A percentile compares a stretch with the other conserved stretches of the same genome.
These are phyloP conservation scores for Tetraodon nigroviridis DNA, from an alignment of 2,113 vertebrate species.

Conservation along the genomic window DNA sequence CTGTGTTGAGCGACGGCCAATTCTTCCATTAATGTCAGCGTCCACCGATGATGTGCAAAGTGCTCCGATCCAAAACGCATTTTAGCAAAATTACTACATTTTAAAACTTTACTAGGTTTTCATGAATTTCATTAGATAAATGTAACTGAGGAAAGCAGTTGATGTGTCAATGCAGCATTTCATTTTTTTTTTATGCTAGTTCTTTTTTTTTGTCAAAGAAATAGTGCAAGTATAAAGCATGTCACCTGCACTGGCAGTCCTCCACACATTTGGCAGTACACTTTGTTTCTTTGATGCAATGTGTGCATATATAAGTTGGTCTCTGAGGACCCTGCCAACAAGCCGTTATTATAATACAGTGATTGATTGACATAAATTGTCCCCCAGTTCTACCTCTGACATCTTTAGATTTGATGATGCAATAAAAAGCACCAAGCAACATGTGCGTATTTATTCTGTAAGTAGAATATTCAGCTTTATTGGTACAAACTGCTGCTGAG, in stretches of 20 bases:
- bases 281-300: slow-evolving; percentile 1
- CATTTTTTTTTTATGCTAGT: too few species aligned
- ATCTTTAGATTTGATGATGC: slow-evolving; percentile 37
- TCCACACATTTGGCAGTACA: slow-evolving; percentile 15
- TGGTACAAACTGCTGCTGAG: not conserved
- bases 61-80: not conserved
- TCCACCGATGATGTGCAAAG: not conserved
- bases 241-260: slow-evolving; percentile 1
- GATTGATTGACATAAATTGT: slow-evolving; percentile 34
- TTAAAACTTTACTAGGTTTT: not conserved
- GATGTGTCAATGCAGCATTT: too few species aligned
- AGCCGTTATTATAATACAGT: slow-evolving; percentile 17
- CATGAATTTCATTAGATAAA: not conserved
- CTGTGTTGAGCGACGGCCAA: not conserved
- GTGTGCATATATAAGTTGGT: not conserved
- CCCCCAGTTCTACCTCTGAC: slow-evolving; percentile 19
- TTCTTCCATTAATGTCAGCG: not conserved
- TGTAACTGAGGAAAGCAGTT: too few species aligned
- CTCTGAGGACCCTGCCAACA: slow-evolving; percentile 4
- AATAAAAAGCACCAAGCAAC: slow-evolving; percentile 13
- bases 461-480: slow-evolving; percentile 3
- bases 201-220: not conserved
- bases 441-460: slow-evolving; percentile 19
- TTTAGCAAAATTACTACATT: not conserved
- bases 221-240: not conserved